Conservation (phyloP, 2,797 vertebrate genomes). For the Varecia variegata region DNA sequence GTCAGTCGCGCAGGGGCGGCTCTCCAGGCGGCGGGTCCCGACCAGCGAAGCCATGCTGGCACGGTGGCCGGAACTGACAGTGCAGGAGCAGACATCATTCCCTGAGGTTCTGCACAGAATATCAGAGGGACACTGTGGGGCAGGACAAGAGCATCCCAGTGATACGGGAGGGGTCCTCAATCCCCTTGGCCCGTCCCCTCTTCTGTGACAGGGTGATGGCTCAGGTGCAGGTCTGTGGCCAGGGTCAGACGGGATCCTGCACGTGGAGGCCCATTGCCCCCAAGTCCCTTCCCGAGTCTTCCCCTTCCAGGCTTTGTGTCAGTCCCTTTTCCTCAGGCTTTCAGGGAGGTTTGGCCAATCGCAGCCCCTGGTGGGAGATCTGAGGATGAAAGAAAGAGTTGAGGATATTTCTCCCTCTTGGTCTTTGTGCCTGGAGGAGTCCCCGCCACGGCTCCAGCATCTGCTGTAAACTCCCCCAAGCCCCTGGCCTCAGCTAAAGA, state of each 20-base stretch:
- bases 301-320: not conserved
- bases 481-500: accelerated
- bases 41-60: accelerated
- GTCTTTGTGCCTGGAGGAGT: not conserved
- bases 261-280: no score
- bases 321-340: not conserved
- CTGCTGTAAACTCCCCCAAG: accelerated
- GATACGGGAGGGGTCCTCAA: not conserved
- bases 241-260: not conserved
- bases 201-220: not conserved
- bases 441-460: not conserved
- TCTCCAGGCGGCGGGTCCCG: accelerated
- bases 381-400: not conserved
- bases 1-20: not conserved
- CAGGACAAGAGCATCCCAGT: not conserved
- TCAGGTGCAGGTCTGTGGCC: not conserved
- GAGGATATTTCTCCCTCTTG: no score
- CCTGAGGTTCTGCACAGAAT: not conserved
- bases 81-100: accelerated
- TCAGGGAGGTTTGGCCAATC: accelerated
- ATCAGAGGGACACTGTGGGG: accelerated
- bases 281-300: not conserved
- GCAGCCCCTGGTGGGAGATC: not conserved
- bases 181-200: not conserved
- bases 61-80: accelerated